phyloP scores from a whole-genome alignment of 37 sponge, comb jelly and placozoan species.

The Chondrosia reniformis region DNA sequence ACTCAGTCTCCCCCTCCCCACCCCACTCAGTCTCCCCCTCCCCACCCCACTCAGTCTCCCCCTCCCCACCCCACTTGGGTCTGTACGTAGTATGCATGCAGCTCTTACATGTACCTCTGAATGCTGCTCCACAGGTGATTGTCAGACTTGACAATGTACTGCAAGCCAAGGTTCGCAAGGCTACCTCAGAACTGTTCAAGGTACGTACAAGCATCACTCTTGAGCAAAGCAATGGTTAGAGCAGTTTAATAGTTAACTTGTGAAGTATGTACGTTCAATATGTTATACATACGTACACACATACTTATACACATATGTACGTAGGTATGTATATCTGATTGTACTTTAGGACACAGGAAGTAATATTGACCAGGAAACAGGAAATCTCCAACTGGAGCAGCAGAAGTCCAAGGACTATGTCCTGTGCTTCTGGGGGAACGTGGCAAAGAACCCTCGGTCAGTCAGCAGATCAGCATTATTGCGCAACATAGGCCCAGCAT shows the following conservation, averaged over 20 bases:
- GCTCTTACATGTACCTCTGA: no score
- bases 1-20: not conserved
- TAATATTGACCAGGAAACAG: slow-evolving; percentile 38
- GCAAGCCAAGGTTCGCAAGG: slow-evolving; percentile 5
- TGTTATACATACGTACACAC: not conserved
- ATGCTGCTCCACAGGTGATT: no score
- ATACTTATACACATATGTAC: slow-evolving; percentile 13
- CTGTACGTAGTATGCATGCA: not conserved
- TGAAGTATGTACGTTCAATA: not conserved
- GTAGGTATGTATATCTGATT: not conserved
- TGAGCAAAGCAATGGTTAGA: no score
- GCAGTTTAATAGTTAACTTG: not conserved
- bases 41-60: not conserved
- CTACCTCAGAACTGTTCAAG: slow-evolving; percentile 2
- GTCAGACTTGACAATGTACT: not conserved
- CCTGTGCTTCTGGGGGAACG: slow-evolving; percentile 82
- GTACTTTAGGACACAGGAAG: not conserved
- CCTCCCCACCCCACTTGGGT: not conserved
- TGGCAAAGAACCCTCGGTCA: slow-evolving; percentile 79
- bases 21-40: not conserved
- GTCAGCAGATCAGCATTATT: no score
- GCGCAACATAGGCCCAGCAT: no score
- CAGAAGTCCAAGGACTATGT: not conserved
- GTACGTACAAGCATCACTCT: no score
- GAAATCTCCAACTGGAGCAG: slow-evolving; percentile 47